Evolutionary conservation across 2,888 invertebrate species (phyloP).

Genomic region (Alentia gelatinosa): DNA sequence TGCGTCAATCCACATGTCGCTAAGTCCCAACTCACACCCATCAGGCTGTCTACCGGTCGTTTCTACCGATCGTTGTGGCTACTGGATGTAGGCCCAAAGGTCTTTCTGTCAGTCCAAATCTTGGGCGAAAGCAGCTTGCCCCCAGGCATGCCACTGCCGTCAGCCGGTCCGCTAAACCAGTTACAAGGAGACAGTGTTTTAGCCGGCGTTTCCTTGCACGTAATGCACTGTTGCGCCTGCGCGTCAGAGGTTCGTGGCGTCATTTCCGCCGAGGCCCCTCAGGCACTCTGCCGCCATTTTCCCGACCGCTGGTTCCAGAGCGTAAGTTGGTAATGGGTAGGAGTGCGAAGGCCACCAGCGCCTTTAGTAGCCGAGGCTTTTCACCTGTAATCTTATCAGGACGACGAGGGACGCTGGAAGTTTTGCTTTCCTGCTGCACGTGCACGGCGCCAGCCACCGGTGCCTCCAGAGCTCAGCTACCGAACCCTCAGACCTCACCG

Average conservation of each 20-base stretch:
- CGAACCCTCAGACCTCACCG: no score
- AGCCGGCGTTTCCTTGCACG: neutral
- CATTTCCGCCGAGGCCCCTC: neutral
- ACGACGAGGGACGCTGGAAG: neutral
- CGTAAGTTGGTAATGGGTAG: neutral
- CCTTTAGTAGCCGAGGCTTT: neutral
- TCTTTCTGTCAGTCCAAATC: neutral
- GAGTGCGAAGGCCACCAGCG: neutral
- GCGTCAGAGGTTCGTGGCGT: neutral
- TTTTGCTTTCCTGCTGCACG: neutral
- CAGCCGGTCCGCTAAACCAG: neutral
- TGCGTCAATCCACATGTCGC: no score
- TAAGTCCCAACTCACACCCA: no score
- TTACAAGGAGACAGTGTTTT: neutral
- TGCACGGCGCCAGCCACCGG: neutral
- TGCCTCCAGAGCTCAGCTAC: neutral
- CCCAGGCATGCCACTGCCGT: neutral
- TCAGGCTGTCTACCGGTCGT: neutral
- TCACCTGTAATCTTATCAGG: neutral
- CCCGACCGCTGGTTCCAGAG: neutral
- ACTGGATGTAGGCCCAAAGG: neutral
- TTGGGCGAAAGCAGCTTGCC: neutral
- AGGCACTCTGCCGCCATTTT: neutral
- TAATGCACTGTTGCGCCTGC: conserved; percentile 2
- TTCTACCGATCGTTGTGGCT: neutral